Evolutionary conservation across 1,140 invertebrate species (phyloP).

Genomic region (Hormaphis cornu): DNA sequence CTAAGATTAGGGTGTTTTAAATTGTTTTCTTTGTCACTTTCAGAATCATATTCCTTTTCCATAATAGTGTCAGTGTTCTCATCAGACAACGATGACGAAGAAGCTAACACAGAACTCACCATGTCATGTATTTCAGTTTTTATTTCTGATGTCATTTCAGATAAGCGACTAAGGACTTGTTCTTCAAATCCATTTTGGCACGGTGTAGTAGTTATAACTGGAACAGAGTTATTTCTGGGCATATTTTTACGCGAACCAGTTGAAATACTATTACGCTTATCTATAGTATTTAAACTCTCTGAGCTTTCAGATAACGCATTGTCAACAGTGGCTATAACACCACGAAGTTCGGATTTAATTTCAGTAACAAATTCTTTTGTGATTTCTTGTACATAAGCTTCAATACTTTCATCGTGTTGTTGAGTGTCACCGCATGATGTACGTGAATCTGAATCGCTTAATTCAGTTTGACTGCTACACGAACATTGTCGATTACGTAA

Average conservation of each 20-base stretch:
- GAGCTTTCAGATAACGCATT: constrained; percentile 58
- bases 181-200: constrained; percentile 14
- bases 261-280: constrained; percentile 6
- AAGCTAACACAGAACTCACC: constrained; percentile 51
- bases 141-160: constrained; percentile 66
- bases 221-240: constrained; percentile 30
- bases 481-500: constrained; percentile 51
- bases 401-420: constrained; percentile 49
- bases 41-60: constrained; percentile 22
- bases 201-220: constrained; percentile 20
- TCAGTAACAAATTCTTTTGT: constrained; percentile 67
- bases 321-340: constrained; percentile 66
- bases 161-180: constrained; percentile 40
- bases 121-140: constrained; percentile 59
- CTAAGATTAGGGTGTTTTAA: constrained; percentile 43
- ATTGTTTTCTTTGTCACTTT: constrained; percentile 23
- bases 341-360: constrained; percentile 69
- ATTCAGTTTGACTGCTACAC: constrained; percentile 60
- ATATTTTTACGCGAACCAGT: background rate
- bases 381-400: constrained; percentile 63
- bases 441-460: constrained; percentile 39
- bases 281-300: constrained; percentile 34
- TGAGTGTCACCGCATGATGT: background rate
- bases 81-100: constrained; percentile 40
- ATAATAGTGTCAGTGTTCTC: constrained; percentile 33